Base-by-base conservation (phyloP, 2,888 invertebrate genomes). In the Drosophila demipolita region DNA sequence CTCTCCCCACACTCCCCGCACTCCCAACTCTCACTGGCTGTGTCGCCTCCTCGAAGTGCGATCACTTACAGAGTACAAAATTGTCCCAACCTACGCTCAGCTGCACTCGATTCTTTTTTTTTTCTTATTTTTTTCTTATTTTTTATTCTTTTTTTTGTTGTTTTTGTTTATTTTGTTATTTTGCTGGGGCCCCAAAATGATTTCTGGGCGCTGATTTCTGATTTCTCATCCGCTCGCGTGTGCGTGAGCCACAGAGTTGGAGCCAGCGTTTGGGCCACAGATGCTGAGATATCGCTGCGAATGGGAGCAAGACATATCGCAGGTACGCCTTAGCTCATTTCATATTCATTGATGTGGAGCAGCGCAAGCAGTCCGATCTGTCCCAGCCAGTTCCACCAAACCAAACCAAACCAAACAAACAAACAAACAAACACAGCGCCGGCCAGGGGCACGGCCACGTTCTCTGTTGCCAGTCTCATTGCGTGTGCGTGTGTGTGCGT, bases 291-390 rank as follows among this genome's bases (percentile, higher is more conserved):
- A 77, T 71, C 70, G 68, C 67, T 71, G 78, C 67, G 82, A 86
- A 89, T 82, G 85, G 83, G 90, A 86, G 85, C 85, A 86, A 86
- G 90, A 89, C 83, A 87, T 87, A 81, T 83, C 83, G 84, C 88
- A 75, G 78, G 67, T 80, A 85, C 82, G 82, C 79, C 75, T 80
- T 66, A 80, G 73, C 90, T 91, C 90, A 90, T 91, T 90, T 91
- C 74, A 83, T 90, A 90, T 91, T 91, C 91, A 90, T 90, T 90
- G 91, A 91, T 88, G 89, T 91, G 80, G 89, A 90, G 90, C 89
- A 89, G 49, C 66, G 64, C 29, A 29, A 36, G 17, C 49, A 72
- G 78, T 78, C 78, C 82, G 68, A 78, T 73, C 82, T 78, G 82
- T 80, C 65, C 66, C 76, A 20, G 20, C 7, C 45, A 45, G 20